These are phyloP conservation scores for Montifringilla adamsi DNA, from an alignment of 2,113 vertebrate genomes.

Conservation along the genomic window DNA sequence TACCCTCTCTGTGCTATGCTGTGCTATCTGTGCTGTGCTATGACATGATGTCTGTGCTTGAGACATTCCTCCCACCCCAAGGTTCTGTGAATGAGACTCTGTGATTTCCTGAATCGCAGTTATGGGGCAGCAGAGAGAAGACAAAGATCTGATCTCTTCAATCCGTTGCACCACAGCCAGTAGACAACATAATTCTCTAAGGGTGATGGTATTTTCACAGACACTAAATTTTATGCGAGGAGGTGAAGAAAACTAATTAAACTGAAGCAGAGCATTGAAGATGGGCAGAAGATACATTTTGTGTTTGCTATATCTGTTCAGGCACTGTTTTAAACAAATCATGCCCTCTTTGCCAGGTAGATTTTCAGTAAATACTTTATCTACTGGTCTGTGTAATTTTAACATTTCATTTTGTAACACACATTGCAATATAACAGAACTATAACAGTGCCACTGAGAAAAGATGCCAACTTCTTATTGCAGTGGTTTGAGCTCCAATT, in stretches of 20 bases:
- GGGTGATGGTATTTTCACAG: background rate
- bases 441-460: background rate
- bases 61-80: background rate
- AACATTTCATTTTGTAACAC: conserved; percentile 24
- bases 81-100: background rate
- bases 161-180: background rate
- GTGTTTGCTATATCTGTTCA: background rate
- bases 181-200: background rate
- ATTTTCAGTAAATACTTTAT: background rate
- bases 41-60: background rate
- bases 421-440: background rate
- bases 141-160: background rate
- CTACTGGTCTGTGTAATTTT: conserved; percentile 23
- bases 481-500: conserved; percentile 24
- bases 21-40: background rate
- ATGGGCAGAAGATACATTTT: background rate
- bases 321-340: background rate
- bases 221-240: background rate
- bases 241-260: conserved; percentile 36
- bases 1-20: fast-evolving
- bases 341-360: background rate
- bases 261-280: background rate
- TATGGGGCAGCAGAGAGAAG: background rate
- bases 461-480: conserved; percentile 17
- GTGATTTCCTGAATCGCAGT: background rate